Evolutionary conservation across 2,797 vertebrate species (phyloP), one percentile per base, ranked within the genome.

Genomic region (Octomys mimax): DNA sequence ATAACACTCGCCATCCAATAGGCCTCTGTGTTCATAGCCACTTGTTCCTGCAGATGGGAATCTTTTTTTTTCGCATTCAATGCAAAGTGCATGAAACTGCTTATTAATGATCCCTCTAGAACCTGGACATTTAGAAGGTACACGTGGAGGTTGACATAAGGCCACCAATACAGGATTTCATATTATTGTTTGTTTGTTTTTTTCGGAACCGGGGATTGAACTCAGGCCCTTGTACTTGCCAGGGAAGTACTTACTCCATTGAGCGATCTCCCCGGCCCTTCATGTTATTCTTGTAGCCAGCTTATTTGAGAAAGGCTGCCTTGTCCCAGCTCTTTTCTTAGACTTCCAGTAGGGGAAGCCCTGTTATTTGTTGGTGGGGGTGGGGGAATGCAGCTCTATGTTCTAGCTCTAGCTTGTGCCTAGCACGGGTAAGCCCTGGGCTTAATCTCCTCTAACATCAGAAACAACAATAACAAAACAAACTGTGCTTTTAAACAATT

Each of bases 1-100:
- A 22, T 54, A 64, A 71, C 36, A n/a, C 77, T 80, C 54, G n/a
- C 52, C 57, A 39, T 22, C 54, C 22, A 89, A 31, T n/a, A 68
- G 8, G 33, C 22, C 42, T 82, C 11, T 14, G 14, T 73, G 31
- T 79, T 26, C 57, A 85, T 1, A 86, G 62, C 61, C 42, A 46
- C 92, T 87, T 96, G 66, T 83, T 62, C 92, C 26, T 84, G 19
- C 57, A n/a, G 33, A 49, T 87, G 71, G 75, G 90, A 96, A 92
- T 61, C 57, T 12, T 81, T 81, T 49, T 82, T 16, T 84, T 79
- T 93, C 84, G 59, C 52, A 6, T 61, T 95, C 42, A 33, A 26
- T 36, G 64, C 42, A 92, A 42, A 87, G 24, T 42, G 24, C 61
- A 5, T 11, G 7, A 64, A 6, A 66, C 49, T 66, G 4, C 14